phyloP scores from a whole-genome alignment of 2,888 invertebrate genomes.

The Toxonevra muliebris region DNA sequence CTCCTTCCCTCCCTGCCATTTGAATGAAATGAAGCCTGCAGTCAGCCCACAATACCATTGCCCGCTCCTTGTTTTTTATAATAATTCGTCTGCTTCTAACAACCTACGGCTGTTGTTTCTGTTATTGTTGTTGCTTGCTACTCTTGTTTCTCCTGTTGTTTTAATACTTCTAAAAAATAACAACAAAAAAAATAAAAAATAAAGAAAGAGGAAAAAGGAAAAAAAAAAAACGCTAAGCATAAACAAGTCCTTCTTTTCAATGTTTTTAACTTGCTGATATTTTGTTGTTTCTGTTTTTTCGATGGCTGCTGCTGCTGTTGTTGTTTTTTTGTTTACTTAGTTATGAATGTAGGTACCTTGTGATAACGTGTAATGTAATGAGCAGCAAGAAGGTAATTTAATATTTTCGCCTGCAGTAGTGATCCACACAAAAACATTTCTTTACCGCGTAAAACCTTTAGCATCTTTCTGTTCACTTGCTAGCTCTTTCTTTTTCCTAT shows the following conservation, averaged over 20 bases:
- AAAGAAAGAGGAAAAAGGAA: not conserved
- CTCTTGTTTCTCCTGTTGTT: slow-evolving; percentile 1
- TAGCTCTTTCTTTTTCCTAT: too few species aligned
- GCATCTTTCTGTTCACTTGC: not conserved
- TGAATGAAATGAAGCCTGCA: too few species aligned
- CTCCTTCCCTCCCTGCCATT: too few species aligned
- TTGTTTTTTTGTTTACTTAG: slow-evolving; percentile 3
- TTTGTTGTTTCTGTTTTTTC: not conserved
- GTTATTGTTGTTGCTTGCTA: not conserved
- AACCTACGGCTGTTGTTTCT: not conserved
- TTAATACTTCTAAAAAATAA: not conserved
- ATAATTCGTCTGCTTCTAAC: not conserved
- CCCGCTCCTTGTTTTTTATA: too few species aligned
- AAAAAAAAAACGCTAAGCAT: not conserved
- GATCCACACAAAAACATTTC: not conserved
- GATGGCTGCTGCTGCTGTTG: not conserved
- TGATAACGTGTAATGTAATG: slow-evolving; percentile 51
- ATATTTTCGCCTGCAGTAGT: slow-evolving; percentile 48
- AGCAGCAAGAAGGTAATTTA: slow-evolving; percentile 53
- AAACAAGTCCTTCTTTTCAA: slow-evolving; percentile 5
- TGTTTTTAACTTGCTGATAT: not conserved
- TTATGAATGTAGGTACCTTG: too few species aligned
- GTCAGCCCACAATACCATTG: too few species aligned
- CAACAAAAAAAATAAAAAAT: not conserved
- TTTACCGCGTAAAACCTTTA: too few species aligned